Evolutionary conservation across 1,140 invertebrate species (phyloP), one percentile per base, ranked within the genome.

Genomic region (Tribolium madens): DNA sequence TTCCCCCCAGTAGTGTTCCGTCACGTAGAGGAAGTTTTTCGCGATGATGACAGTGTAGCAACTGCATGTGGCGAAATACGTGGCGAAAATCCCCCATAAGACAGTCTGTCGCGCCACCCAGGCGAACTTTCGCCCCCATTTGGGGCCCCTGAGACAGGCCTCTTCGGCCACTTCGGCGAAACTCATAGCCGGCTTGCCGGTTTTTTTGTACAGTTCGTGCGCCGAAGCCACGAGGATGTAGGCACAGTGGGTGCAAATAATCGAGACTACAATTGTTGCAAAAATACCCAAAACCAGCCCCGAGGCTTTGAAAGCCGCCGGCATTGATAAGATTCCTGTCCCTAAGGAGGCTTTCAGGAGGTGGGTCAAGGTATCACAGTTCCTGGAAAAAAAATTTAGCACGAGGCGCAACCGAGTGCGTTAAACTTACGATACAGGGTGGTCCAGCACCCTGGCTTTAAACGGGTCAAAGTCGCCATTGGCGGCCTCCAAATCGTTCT

Each of bases 241-340:
- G 76, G 94, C 90, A 87, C 94, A 96, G 87, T 96, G 94, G 5
- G 95, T 95, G 89, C 95, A 96, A 48, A 96, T 88, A 15, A 95
- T 86, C 7, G 93, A 93, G 0, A 95, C 93, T 7, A 95, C 83
- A n/a, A 96, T 89, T 0, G 94, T 95, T 36, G 91, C 90, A 78
- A 95, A 87, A 64, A 95, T 89, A 31, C 95, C 94, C 26, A 93
- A 87, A 13, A 93, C 82, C 17, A 97, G 86, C 68, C 96, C 96
- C 3, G 94, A 90, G 84, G 91, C 90, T 83, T 91, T 92, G 81
- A 97, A 95, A 10, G 96, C 96, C 42, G 90, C 86, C 0, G 96
- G 95, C 94, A 97, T 97, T 9, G 95, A 94, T 74, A 98, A 86
- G 79, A 98, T 96, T 47, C 96, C 96, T 2, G 95, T 97, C 6